Evolutionary conservation across 2,888 invertebrate genomes (phyloP).

Genomic region (Cataglyphis cursor): DNA sequence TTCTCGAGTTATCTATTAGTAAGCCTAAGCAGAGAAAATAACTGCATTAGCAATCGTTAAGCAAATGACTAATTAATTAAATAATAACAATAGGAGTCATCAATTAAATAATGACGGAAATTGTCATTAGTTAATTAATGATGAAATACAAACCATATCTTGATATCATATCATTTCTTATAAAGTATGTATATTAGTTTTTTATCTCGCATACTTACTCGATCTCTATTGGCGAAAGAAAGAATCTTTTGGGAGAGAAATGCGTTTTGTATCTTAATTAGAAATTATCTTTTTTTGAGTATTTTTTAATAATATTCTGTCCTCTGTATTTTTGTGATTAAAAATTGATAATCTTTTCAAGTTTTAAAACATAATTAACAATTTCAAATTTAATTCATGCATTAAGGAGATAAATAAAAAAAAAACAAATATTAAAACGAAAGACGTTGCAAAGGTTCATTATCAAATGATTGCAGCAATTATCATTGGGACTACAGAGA

Average conservation of each 20-base stretch:
- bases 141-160: constrained; percentile 50
- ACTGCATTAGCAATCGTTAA: constrained; percentile 51
- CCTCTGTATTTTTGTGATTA: neutral
- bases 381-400: constrained; percentile 13
- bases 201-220: constrained; percentile 42
- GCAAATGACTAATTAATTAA: constrained; percentile 30
- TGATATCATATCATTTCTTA: constrained; percentile 49
- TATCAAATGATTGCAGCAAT: constrained; percentile 23
- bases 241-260: constrained; percentile 5
- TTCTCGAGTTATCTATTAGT: constrained; percentile 40
- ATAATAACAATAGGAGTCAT: constrained; percentile 29
- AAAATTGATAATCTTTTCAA: constrained; percentile 12
- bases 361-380: constrained; percentile 26
- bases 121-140: constrained; percentile 34
- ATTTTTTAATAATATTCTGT: neutral
- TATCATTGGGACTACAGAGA: constrained; percentile 23
- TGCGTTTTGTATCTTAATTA: constrained; percentile 37
- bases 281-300: neutral
- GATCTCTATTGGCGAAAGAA: constrained; percentile 23
- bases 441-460: neutral
- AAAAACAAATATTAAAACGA: neutral
- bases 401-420: neutral
- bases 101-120: constrained; percentile 40
- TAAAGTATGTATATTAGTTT: constrained; percentile 35
- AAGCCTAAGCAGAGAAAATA: constrained; percentile 32